Evolutionary conservation across 2,888 invertebrate species (phyloP).

Genomic region (Drosophila mulleri): DNA sequence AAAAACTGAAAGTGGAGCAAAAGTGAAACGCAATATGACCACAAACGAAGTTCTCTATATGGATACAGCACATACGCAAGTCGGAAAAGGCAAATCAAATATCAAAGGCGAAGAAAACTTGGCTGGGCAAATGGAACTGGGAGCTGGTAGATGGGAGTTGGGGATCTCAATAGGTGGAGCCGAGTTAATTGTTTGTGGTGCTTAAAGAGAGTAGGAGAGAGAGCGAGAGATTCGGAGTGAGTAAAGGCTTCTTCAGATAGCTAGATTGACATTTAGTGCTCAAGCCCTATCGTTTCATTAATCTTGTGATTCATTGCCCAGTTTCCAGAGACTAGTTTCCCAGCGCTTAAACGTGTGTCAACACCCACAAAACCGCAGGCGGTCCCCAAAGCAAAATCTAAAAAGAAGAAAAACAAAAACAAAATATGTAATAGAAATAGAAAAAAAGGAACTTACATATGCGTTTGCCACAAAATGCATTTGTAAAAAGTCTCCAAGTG

Average conservation of each 20-base stretch:
- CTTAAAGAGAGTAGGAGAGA: neutral
- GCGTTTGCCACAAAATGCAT: constrained; percentile 30
- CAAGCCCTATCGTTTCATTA: constrained; percentile 60
- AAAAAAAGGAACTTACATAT: constrained; percentile 9
- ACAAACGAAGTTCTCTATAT: constrained; percentile 57
- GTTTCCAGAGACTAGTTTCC: constrained; percentile 20
- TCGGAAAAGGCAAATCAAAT: constrained; percentile 78
- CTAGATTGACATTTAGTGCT: constrained; percentile 66
- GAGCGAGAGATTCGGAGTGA: neutral
- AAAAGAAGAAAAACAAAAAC: neutral
- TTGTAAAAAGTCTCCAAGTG: constrained; percentile 39
- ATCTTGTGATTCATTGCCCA: constrained; percentile 67
- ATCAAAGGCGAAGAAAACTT: constrained; percentile 71
- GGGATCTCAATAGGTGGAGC: constrained; percentile 17
- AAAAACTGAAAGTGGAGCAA: constrained; percentile 77
- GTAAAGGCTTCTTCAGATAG: constrained; percentile 62
- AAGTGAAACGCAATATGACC: constrained; percentile 84
- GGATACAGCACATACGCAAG: constrained; percentile 17
- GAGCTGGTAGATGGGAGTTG: neutral
- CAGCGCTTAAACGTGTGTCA: constrained; percentile 70
- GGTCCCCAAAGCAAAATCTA: constrained; percentile 34
- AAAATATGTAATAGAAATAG: neutral
- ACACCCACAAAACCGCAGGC: constrained; percentile 81
- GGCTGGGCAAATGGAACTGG: constrained; percentile 36
- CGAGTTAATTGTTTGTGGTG: constrained; percentile 66